Conservation (phyloP, 2,888 invertebrate genomes). For the Parnassius mnemosyne region DNA sequence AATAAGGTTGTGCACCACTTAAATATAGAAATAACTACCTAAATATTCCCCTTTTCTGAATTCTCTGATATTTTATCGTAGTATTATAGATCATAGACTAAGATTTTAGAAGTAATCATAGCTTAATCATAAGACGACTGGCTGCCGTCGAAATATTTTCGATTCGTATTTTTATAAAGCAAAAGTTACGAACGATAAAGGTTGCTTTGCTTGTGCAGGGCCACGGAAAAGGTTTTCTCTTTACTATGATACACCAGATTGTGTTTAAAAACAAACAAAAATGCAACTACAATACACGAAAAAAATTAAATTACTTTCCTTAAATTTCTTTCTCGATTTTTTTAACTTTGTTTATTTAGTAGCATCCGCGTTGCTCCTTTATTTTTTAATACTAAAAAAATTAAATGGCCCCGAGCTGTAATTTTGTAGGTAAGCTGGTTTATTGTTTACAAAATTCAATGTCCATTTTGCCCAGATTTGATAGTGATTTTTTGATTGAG, state of each 20-base stretch:
- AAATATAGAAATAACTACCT: conserved; percentile 72
- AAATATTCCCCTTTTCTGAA: conserved; percentile 78
- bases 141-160: conserved; percentile 78
- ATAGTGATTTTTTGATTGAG: conserved; percentile 36
- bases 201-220: conserved; percentile 78
- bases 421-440: conserved; percentile 44
- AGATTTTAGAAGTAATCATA: conserved; percentile 71
- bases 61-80: conserved; percentile 80
- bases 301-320: not conserved
- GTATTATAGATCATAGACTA: conserved; percentile 67
- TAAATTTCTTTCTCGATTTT: conserved; percentile 8
- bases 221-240: conserved; percentile 53
- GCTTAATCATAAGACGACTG: conserved; percentile 74
- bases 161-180: conserved; percentile 80
- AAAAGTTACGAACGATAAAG: conserved; percentile 76
- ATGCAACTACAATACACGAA: not conserved
- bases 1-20: conserved; percentile 80
- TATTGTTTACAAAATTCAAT: conserved; percentile 44
- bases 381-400: conserved; percentile 36
- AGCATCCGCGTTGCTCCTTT: conserved; percentile 12
- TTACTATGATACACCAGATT: conserved; percentile 29
- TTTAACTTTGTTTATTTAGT: not conserved
- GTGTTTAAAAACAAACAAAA: not conserved
- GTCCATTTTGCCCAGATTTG: conserved; percentile 34
- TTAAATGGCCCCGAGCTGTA: conserved; percentile 66